phyloP scores from a whole-genome alignment of 2,113 vertebrate species.

The Mormoops blainvillei region DNA sequence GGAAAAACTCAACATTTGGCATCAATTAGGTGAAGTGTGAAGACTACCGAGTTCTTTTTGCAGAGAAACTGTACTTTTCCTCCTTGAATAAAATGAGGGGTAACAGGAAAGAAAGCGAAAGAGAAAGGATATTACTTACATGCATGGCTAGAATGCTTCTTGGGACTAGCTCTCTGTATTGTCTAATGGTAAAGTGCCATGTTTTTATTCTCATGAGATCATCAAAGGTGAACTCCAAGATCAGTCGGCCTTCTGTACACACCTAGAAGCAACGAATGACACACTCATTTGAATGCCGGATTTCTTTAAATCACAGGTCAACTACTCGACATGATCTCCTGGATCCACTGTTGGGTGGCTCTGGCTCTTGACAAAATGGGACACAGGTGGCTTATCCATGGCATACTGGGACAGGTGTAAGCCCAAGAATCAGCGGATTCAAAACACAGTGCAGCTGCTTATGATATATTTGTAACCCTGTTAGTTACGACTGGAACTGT shows the following conservation, averaged over 20 bases:
- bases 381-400: background rate
- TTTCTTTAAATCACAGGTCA: background rate
- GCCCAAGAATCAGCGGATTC: background rate
- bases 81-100: slow-evolving; percentile 54
- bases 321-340: rapidly evolving
- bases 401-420: background rate
- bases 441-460: background rate
- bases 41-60: slow-evolving; percentile 36
- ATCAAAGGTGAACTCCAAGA: slow-evolving; percentile 98
- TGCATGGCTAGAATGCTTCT: slow-evolving; percentile 99
- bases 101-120: background rate
- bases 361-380: background rate
- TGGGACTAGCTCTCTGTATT: slow-evolving; percentile 97
- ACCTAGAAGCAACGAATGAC: slow-evolving; percentile 85
- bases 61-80: slow-evolving; percentile 34
- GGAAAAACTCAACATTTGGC: slow-evolving; percentile 70
- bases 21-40: slow-evolving; percentile 58
- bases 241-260: slow-evolving; percentile 97
- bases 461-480: background rate
- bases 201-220: slow-evolving; percentile 99
- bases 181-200: slow-evolving; percentile 99
- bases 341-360: background rate
- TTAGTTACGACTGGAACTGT: background rate
- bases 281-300: background rate
- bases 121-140: slow-evolving; percentile 84